These are phyloP conservation scores for Lateolabrax maculatus DNA, from an alignment of 2,797 vertebrate genomes.

Conservation along the genomic window DNA sequence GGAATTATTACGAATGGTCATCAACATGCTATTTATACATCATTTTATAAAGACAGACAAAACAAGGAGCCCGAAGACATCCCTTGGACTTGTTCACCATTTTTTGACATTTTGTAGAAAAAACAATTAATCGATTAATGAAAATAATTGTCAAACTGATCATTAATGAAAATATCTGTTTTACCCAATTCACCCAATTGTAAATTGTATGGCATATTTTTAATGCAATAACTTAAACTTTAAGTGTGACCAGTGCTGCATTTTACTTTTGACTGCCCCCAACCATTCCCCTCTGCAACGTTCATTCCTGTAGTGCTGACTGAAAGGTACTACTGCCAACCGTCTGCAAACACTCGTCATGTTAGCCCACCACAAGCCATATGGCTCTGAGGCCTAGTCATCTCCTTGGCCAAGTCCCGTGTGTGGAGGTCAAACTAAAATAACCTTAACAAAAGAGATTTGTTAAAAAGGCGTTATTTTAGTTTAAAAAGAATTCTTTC, in stretches of 20 bases:
- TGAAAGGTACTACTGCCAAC: not conserved
- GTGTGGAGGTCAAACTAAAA: too few relatives aligned
- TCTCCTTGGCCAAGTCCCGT: not conserved
- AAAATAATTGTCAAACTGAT: not conserved
- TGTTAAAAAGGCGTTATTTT: not conserved
- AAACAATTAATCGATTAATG: not conserved
- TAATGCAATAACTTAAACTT: not conserved
- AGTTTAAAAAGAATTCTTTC: not conserved
- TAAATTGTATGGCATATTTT: not conserved
- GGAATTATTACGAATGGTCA: not conserved
- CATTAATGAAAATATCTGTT: not conserved
- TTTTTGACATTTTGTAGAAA: too few relatives aligned
- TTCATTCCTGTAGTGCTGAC: constrained; percentile 1
- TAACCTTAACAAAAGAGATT: too few relatives aligned
- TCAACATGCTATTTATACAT: not conserved
- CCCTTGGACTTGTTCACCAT: too few relatives aligned
- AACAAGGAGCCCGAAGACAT: too few relatives aligned
- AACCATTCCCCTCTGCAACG: not conserved
- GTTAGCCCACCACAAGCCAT: constrained; percentile 6
- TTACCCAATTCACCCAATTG: too few relatives aligned
- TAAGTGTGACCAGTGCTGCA: not conserved
- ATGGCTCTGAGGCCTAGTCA: constrained; percentile 1
- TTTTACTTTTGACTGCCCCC: not conserved
- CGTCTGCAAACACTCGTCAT: constrained; percentile 9
- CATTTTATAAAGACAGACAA: too few relatives aligned